Evolutionary conservation across 2,797 vertebrate species (phyloP).

Genomic region (Menidia menidia): DNA sequence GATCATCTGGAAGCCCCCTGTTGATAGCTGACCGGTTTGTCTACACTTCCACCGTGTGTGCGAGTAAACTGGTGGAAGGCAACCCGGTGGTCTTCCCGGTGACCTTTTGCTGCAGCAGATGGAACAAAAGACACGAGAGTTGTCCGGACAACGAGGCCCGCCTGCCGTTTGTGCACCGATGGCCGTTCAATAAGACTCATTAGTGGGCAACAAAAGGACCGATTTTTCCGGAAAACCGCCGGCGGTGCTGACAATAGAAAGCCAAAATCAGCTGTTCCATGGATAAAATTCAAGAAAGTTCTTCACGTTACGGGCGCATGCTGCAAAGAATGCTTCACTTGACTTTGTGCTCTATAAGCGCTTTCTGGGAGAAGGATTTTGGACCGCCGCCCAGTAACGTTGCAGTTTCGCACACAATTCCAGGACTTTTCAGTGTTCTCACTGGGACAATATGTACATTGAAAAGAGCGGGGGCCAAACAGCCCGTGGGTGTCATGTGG

Average conservation of each 20-base stretch:
- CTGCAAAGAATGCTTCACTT: slow-evolving; percentile 52
- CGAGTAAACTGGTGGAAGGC: slow-evolving; percentile 33
- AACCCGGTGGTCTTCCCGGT: slow-evolving; percentile 43
- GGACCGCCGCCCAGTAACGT: slow-evolving; percentile 41
- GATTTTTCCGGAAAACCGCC: slow-evolving; percentile 57
- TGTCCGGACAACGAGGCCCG: slow-evolving; percentile 47
- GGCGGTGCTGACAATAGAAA: slow-evolving; percentile 41
- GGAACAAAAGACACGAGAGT: slow-evolving; percentile 62
- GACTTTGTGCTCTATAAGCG: slow-evolving; percentile 49
- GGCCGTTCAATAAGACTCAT: slow-evolving; percentile 58
- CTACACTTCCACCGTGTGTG: slow-evolving; percentile 21
- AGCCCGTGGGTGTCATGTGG: slow-evolving; percentile 62
- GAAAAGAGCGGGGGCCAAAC: slow-evolving; percentile 53
- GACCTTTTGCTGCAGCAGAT: slow-evolving; percentile 43
- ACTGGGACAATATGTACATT: slow-evolving; percentile 70
- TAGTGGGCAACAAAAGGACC: slow-evolving; percentile 55
- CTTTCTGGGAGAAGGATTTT: slow-evolving; percentile 43
- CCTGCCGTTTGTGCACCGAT: slow-evolving; percentile 42
- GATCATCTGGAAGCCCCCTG: slow-evolving; percentile 30
- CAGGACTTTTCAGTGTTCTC: slow-evolving; percentile 55
- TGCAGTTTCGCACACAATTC: slow-evolving; percentile 57
- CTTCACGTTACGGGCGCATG: slow-evolving; percentile 35
- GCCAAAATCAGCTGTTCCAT: slow-evolving; percentile 57
- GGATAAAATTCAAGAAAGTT: slow-evolving; percentile 62
- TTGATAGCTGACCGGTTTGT: slow-evolving; percentile 49